Percentiles rank a stretch among this genome's conserved stretches.
phyloP scores from a whole-genome alignment of 2,113 vertebrate genomes.

The Equus przewalskii region DNA sequence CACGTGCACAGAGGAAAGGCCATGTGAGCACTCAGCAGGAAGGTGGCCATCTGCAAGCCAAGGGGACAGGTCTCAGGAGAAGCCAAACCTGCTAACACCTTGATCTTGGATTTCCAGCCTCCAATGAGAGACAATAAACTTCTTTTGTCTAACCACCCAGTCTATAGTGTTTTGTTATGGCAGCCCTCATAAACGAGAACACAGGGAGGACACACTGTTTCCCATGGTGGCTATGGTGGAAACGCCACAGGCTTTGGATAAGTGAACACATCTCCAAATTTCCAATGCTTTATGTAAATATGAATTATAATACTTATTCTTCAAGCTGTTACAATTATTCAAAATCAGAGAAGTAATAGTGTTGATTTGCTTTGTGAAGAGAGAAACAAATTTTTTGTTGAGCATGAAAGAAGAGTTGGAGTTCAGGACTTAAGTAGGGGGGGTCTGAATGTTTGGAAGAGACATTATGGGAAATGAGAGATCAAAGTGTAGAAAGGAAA shows the following conservation, averaged over 20 bases:
- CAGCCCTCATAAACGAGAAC: neutral
- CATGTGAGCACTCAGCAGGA: neutral
- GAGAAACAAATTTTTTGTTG: neutral
- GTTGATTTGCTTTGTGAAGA: neutral
- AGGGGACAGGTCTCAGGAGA: neutral
- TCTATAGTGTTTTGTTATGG: neutral
- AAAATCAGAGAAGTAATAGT: neutral
- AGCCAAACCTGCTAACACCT: neutral
- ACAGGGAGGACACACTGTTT: neutral
- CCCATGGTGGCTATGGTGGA: neutral
- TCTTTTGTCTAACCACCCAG: neutral
- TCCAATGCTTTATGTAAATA: neutral
- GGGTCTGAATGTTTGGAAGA: neutral
- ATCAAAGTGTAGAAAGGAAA: neutral
- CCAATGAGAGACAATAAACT: neutral
- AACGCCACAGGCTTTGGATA: neutral
- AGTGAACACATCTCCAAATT: neutral
- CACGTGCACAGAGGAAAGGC: neutral
- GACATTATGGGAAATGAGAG: neutral
- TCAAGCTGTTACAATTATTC: neutral
- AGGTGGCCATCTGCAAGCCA: neutral
- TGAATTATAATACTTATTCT: neutral
- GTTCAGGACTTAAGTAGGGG: neutral
- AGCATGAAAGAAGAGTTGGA: neutral
- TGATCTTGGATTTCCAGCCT: neutral